A percentile compares a stretch with the other conserved stretches of the same genome.
phyloP scores from a whole-genome alignment of 2,888 invertebrate species.

The Archaeoteleia sp. region DNA sequence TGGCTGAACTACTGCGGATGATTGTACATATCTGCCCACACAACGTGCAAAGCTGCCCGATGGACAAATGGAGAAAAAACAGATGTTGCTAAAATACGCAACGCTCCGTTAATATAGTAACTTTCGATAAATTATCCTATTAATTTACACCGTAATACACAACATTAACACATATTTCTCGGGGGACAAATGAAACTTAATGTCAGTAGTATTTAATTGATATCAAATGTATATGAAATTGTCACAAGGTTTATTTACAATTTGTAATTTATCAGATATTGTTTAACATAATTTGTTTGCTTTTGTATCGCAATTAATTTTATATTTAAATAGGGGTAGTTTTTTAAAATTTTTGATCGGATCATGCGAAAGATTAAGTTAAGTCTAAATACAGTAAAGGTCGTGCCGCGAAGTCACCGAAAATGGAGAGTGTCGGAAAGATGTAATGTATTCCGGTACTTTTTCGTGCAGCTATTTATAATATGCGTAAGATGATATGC shows the following conservation, averaged over 20 bases:
- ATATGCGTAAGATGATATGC: slow-evolving; percentile 52
- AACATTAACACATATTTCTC: not conserved
- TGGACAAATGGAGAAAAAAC: slow-evolving; percentile 55
- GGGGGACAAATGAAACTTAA: too few relatives aligned
- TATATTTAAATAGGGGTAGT: too few relatives aligned
- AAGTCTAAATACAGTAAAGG: slow-evolving; percentile 15
- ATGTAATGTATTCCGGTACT: slow-evolving; percentile 33
- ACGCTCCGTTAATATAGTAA: slow-evolving; percentile 29
- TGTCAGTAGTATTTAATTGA: too few relatives aligned
- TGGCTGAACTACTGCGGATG: slow-evolving; percentile 48
- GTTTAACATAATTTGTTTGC: too few relatives aligned
- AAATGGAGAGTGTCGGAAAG: slow-evolving; percentile 23
- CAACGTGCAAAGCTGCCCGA: slow-evolving; percentile 43
- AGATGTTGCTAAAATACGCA: slow-evolving; percentile 50
- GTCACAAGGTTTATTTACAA: too few relatives aligned
- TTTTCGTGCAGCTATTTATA: slow-evolving; percentile 52
- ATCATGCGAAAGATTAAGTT: too few relatives aligned
- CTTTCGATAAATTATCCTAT: slow-evolving; percentile 26
- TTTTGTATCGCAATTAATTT: too few relatives aligned
- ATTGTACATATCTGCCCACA: slow-evolving; percentile 54
- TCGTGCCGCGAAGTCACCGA: not conserved
- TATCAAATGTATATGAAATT: too few relatives aligned
- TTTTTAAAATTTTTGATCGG: too few relatives aligned
- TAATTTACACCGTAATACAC: slow-evolving; percentile 26
- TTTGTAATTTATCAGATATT: too few relatives aligned